These are phyloP conservation scores for Parasteatoda tepidariorum DNA, from an alignment of 1,140 invertebrate genomes.

Conservation along the genomic window DNA sequence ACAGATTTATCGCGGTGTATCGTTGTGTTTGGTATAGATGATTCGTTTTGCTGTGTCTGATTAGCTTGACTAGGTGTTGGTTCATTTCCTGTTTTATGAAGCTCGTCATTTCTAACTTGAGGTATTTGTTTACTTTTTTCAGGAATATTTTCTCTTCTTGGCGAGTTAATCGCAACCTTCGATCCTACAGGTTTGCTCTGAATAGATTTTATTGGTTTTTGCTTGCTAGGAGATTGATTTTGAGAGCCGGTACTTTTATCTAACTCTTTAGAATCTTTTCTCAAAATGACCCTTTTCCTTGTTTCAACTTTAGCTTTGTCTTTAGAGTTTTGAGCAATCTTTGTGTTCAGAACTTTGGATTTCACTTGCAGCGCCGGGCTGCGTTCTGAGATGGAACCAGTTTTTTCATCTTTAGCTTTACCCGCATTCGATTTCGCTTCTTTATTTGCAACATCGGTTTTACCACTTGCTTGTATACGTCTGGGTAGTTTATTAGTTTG, in stretches of 20 bases:
- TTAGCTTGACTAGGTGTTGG: not conserved
- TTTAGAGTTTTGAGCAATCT: not conserved
- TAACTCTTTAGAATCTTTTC: not conserved
- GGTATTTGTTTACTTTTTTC: not conserved
- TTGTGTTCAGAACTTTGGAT: conserved; percentile 20
- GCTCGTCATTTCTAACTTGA: not conserved
- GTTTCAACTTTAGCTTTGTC: not conserved
- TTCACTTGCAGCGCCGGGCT: not conserved
- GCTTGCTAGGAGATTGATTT: not conserved
- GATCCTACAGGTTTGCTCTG: not conserved
- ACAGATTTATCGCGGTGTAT: not conserved
- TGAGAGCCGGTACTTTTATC: not conserved
- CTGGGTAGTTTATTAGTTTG: not conserved
- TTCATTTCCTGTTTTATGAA: not conserved
- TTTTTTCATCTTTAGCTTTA: not conserved
- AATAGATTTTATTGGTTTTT: not conserved
- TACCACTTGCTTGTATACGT: not conserved
- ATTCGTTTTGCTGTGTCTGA: not conserved
- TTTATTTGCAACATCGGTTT: not conserved
- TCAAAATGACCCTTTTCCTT: not conserved
- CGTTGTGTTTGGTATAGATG: too few species aligned
- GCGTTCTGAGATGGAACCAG: not conserved
- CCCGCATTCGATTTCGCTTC: not conserved
- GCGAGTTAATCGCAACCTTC: not conserved
- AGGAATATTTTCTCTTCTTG: not conserved